phyloP scores from a whole-genome alignment of 2,888 invertebrate species.

The Embidobia sp. region DNA sequence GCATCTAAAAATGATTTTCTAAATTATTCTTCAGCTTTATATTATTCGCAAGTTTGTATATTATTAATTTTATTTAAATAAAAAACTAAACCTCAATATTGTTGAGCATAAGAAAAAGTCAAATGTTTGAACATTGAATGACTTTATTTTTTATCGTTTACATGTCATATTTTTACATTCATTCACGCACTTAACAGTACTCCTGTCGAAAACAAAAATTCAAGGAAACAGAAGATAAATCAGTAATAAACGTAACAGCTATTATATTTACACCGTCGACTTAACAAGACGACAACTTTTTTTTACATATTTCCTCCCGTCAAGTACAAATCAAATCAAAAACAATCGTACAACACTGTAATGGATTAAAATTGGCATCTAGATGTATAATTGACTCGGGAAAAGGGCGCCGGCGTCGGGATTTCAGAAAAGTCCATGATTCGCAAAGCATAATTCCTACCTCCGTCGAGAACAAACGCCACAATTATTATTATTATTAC shows the following conservation, averaged over 20 bases:
- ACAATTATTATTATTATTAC: no score
- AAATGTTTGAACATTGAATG: conserved; percentile 35
- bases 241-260: conserved; percentile 30
- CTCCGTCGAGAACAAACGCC: no score
- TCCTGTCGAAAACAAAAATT: conserved; percentile 5
- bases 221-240: conserved; percentile 11
- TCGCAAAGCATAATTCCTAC: no score
- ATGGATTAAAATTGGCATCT: conserved; percentile 36
- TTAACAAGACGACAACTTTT: background rate
- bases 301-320: conserved; percentile 12
- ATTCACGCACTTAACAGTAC: conserved; percentile 31
- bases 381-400: conserved; percentile 39
- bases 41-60: no score
- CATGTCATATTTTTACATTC: conserved; percentile 38
- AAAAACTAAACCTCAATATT: background rate
- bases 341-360: conserved; percentile 4
- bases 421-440: no score
- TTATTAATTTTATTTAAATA: background rate
- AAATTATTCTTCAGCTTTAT: no score
- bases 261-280: conserved; percentile 37
- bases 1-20: background rate
- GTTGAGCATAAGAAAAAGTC: no score
- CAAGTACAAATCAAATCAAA: conserved; percentile 20
- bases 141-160: conserved; percentile 35
- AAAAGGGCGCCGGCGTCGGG: background rate